Percentiles rank a stretch among this genome's conserved stretches.
Evolutionary conservation across 2,888 invertebrate species (phyloP).

Genomic region (Xylophagus ater): DNA sequence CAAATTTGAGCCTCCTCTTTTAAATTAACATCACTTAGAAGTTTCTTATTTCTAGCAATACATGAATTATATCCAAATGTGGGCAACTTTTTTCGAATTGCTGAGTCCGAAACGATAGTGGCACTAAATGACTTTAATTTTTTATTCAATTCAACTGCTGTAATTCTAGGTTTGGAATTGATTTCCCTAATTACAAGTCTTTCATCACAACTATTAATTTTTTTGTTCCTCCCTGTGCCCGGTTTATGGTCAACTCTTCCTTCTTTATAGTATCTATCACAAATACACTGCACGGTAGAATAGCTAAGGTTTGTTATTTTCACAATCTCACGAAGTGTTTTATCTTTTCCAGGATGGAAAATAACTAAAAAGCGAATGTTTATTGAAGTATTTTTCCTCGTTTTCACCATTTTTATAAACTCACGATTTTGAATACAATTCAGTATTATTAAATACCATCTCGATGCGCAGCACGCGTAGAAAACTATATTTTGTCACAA

Average conservation of each 20-base stretch:
- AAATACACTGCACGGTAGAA: neutral
- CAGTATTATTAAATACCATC: neutral
- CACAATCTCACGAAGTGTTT: neutral
- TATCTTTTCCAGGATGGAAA: neutral
- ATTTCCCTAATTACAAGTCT: neutral
- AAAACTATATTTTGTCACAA: too few relatives aligned
- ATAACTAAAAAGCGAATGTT: conserved; percentile 2
- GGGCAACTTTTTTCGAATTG: too few relatives aligned
- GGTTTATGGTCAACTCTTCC: too few relatives aligned
- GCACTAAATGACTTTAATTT: neutral
- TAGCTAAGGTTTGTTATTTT: conserved; percentile 1
- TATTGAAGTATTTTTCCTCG: conserved; percentile 1
- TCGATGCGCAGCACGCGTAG: neutral
- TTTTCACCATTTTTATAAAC: conserved; percentile 4
- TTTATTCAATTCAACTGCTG: conserved; percentile 4
- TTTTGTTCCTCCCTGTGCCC: too few relatives aligned
- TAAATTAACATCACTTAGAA: too few relatives aligned
- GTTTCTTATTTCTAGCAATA: too few relatives aligned
- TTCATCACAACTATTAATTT: too few relatives aligned
- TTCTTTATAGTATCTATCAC: too few relatives aligned
- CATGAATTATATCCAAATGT: too few relatives aligned
- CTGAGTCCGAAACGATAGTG: too few relatives aligned
- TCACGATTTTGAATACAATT: neutral
- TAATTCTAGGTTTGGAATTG: neutral
- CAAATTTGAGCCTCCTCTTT: neutral